Base-by-base conservation (phyloP, 2,113 vertebrate genomes). In the Halcyon senegalensis region DNA sequence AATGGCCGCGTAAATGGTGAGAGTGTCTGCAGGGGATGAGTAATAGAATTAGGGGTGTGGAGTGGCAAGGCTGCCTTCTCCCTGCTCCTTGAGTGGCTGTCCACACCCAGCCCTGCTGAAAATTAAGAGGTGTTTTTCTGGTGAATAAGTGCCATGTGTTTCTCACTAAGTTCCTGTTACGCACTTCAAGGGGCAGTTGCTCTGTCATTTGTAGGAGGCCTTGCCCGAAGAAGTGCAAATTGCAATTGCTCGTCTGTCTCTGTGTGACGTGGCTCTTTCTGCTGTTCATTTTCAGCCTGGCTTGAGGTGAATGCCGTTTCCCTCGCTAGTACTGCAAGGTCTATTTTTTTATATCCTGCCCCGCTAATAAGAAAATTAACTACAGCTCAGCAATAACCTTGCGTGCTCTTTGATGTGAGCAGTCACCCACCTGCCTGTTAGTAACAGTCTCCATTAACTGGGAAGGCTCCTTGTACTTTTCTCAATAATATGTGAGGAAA, bases 201-300 rank as follows among this genome's bases (percentile, higher is more conserved):
- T 87, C 51, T 89, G 51, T 67, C 23, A 19, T 31, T 30, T 0
- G 3, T 55, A 41, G 0, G 0, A 67, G 18, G 59, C 14, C 60
- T 92, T 1, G 0, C 51, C 59, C 89, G 69, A 81, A 46, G 56
- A 91, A 87, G 87, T 64, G 39, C 39, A 56, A 63, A 82, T 78
- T 87, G 51, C 19, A 67, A 1, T 78, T 43, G 17, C 35, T 74
- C 10, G 41, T 30, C 43, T 90, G 76, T 9, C 13, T 74, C 39
- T 18, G 55, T 53, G 41, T 75, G 70, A 56, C 0, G 6, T 28
- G 15, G 37, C 43, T 87, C 62, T 78, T 95, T 37, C 73, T 89
- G 60, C 84, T 75, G 16, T 16, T 91, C 11, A 5, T 51, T 95
- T 56, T 82, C 70, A 75, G 81, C 25, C 23, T 48, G 35, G 28